Conservation (phyloP, 2,888 invertebrate genomes). For the Cryptophagus acutangulus region DNA sequence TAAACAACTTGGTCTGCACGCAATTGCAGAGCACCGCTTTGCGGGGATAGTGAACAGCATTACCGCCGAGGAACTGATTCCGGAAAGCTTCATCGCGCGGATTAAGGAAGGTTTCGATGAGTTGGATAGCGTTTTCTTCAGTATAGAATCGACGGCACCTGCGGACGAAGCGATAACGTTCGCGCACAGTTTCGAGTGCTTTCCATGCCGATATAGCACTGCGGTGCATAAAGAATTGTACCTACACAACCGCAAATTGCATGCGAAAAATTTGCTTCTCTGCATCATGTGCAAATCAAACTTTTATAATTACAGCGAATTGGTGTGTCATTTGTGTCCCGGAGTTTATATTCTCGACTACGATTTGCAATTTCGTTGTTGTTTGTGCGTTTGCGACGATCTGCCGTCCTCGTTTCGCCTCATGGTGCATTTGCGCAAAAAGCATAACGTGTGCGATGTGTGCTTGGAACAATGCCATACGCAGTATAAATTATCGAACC, state of each 20-base stretch:
- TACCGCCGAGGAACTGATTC: slow-evolving; percentile 67
- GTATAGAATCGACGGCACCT: slow-evolving; percentile 63
- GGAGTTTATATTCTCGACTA: slow-evolving; percentile 62
- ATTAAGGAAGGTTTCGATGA: slow-evolving; percentile 60
- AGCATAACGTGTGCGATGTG: slow-evolving; percentile 81
- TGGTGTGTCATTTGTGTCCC: slow-evolving; percentile 82
- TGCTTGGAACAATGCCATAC: slow-evolving; percentile 77
- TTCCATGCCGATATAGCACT: slow-evolving; percentile 77
- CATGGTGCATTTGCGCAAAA: slow-evolving; percentile 82
- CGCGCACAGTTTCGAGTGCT: slow-evolving; percentile 76
- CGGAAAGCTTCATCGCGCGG: slow-evolving; percentile 64
- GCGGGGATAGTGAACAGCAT: slow-evolving; percentile 74
- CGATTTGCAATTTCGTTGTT: slow-evolving; percentile 73
- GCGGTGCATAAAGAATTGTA: slow-evolving; percentile 78
- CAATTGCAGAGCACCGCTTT: slow-evolving; percentile 75
- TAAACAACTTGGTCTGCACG: slow-evolving; percentile 71
- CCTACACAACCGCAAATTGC: slow-evolving; percentile 81
- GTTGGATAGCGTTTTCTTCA: slow-evolving; percentile 63
- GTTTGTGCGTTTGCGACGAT: slow-evolving; percentile 70
- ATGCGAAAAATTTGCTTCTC: slow-evolving; percentile 73
- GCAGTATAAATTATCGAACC: slow-evolving; percentile 75
- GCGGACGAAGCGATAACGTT: slow-evolving; percentile 53
- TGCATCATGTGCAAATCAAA: slow-evolving; percentile 85
- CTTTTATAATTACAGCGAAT: slow-evolving; percentile 82
- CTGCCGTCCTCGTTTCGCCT: slow-evolving; percentile 82